Evolutionary conservation across 2,888 invertebrate species (phyloP).

Genomic region (Pammene fasciana): DNA sequence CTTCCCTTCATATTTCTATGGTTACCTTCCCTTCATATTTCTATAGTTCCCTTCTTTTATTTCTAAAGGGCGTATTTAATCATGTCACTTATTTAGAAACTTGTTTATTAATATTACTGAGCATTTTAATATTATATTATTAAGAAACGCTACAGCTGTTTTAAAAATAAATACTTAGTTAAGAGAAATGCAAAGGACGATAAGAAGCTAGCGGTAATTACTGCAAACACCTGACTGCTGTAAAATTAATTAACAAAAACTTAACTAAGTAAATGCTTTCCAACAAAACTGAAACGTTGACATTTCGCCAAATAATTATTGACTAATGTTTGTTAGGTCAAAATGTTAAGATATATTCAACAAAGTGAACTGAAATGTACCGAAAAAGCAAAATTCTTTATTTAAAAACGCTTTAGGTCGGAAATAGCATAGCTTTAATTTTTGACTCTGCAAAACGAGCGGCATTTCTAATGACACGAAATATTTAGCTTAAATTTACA

Average conservation of each 20-base stretch:
- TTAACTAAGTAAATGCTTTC: constrained; percentile 53
- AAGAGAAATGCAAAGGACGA: no score
- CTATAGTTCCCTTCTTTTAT: no score
- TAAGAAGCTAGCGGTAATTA: background rate
- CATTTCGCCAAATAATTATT: constrained; percentile 66
- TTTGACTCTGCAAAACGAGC: constrained; percentile 41
- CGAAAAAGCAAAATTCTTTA: constrained; percentile 43
- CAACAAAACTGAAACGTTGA: constrained; percentile 58
- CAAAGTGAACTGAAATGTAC: background rate
- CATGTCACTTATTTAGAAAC: no score
- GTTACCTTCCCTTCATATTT: no score
- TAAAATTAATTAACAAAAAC: constrained; percentile 43
- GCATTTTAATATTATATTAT: no score
- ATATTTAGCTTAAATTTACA: constrained; percentile 67
- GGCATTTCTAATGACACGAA: constrained; percentile 64
- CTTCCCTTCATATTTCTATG: no score
- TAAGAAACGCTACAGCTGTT: background rate
- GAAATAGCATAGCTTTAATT: constrained; percentile 39
- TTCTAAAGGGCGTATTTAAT: no score
- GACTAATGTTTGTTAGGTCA: constrained; percentile 65
- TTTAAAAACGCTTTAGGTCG: constrained; percentile 43
- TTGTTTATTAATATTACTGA: no score
- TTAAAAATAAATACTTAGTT: background rate
- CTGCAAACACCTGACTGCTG: constrained; percentile 33
- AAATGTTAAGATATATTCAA: constrained; percentile 52